Conservation (phyloP, 2,888 invertebrate species). For the Blastobasis lacticolella region DNA sequence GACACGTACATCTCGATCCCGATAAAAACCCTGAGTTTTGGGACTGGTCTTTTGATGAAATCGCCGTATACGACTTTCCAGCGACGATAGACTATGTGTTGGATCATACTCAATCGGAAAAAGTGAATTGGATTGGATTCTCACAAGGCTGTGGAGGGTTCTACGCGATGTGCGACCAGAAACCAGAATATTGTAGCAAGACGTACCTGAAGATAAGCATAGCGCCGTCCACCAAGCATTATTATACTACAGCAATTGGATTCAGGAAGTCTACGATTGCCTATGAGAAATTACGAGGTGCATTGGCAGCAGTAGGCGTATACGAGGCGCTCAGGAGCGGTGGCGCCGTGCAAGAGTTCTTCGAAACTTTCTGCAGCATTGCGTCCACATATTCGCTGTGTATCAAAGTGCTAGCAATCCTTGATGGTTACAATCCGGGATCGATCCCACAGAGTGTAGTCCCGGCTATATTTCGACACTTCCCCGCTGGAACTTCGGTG, state of each 20-base stretch:
- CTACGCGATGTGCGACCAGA: conserved; percentile 77
- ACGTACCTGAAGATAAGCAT: conserved; percentile 73
- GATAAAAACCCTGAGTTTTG: conserved; percentile 56
- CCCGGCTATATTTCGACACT: conserved; percentile 32
- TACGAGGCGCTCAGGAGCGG: conserved; percentile 40
- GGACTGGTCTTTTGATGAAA: conserved; percentile 82
- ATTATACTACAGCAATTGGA: conserved; percentile 36
- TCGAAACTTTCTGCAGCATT: conserved; percentile 38
- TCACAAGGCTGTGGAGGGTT: conserved; percentile 81
- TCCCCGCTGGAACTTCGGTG: conserved; percentile 42
- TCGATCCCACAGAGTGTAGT: conserved; percentile 37
- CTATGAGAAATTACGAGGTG: conserved; percentile 20
- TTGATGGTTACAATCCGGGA: conserved; percentile 38
- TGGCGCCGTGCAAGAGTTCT: conserved; percentile 29
- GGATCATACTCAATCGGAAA: conserved; percentile 26
- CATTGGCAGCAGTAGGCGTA: conserved; percentile 22
- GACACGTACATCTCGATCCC: conserved; percentile 56
- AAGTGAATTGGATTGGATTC: conserved; percentile 77
- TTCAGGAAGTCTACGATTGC: conserved; percentile 21
- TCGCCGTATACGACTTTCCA: conserved; percentile 83
- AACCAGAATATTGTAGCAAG: conserved; percentile 78
- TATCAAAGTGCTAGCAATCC: conserved; percentile 16
- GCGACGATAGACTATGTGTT: conserved; percentile 59
- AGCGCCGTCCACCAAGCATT: conserved; percentile 75
- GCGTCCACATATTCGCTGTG: conserved; percentile 28